Evolutionary conservation across 1,140 invertebrate species (phyloP), one percentile per base, ranked within the genome.

Genomic region (Drosophila saltans): DNA sequence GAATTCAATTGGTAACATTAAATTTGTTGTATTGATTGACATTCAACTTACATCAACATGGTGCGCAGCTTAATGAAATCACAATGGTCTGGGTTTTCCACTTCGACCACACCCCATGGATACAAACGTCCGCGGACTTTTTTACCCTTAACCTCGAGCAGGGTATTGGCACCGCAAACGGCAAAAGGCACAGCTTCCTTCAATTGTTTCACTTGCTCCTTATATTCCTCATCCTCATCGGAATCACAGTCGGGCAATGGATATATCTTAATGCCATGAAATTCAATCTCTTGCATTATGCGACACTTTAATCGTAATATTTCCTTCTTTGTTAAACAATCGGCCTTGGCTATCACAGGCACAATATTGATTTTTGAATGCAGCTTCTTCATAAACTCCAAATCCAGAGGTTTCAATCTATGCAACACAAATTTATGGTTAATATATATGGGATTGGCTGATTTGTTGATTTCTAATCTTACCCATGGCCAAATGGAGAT

Each of bases 331-430:
- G 98, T 99, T 28, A 99, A 93, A 69, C 98, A 98, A 93, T 99
- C 99, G 30, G 98, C 97, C 94, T 99, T 99, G 56, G 98, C 98
- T 91, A 99, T 99, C 2, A 99, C 97, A 72, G 99, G 99, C 84
- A 99, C 98, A 90, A 99, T 98, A 92, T 99, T 99, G 3, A 99
- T 97, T 95, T 98, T 99, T 81, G 98, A 98, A 91, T 99, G 98
- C 9, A 99, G 93, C 90, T 98, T 96, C 91, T 99, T 99, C 98
- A 99, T 99, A 91, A 99, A 99, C 93, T 99, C 97, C 82, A 99
- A 97, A 93, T 99, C 99, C 71, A 99, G 92, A 0, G 96, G 96
- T 81, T 97, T 97, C 59, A 97, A 92, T 16, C 95, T 96, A 76
- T 60, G 5, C 55, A 58, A 26, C 24, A 48, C 2, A 45, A 21